phyloP scores from a whole-genome alignment of 2,113 vertebrate species.

The Gambusia holbrooki region DNA sequence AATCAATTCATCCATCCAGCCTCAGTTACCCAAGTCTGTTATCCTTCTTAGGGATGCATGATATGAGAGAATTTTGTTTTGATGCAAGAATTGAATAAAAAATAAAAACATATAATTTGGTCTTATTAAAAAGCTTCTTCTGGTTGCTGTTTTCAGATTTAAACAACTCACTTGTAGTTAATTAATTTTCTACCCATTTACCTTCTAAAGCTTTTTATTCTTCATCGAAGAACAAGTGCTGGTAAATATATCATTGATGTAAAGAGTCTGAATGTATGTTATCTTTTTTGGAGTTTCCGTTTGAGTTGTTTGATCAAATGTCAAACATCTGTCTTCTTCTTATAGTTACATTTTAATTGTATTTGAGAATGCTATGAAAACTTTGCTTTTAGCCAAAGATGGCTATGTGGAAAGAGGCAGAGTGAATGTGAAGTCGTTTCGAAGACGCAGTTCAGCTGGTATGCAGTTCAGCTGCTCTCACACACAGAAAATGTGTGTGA shows the following conservation, averaged over 20 bases:
- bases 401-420: not conserved
- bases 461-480: too few relatives aligned
- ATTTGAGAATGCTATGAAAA: not conserved
- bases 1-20: slow-evolving; percentile 23
- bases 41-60: too few relatives aligned
- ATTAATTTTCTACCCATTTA: not conserved
- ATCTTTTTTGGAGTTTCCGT: not conserved
- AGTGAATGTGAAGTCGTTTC: not conserved
- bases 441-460: too few relatives aligned
- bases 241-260: not conserved
- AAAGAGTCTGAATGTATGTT: not conserved
- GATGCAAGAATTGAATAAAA: too few relatives aligned
- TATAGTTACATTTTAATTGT: slow-evolving; percentile 24
- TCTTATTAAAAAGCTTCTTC: too few relatives aligned
- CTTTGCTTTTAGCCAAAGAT: slow-evolving; percentile 15
- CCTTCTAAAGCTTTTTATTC: not conserved
- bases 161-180: not conserved
- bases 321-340: slow-evolving; percentile 24
- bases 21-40: slow-evolving; percentile 14
- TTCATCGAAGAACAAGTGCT: not conserved
- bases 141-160: too few relatives aligned
- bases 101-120: too few relatives aligned
- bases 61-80: too few relatives aligned
- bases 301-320: slow-evolving; percentile 36
- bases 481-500: not conserved